Conservation (phyloP, 2,797 vertebrate genomes). For the Gymnothorax javanicus region DNA sequence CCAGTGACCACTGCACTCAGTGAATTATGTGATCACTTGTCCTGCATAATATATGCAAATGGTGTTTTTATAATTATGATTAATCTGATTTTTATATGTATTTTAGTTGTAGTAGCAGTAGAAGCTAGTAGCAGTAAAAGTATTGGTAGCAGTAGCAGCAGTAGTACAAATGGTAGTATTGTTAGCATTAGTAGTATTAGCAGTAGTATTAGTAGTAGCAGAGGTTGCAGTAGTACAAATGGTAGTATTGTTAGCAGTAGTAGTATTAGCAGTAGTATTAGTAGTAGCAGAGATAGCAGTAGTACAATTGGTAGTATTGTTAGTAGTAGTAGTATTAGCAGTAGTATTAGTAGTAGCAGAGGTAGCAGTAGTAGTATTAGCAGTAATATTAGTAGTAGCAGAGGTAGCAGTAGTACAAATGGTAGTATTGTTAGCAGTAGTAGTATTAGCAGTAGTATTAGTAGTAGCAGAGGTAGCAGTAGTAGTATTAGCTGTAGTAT, state of each 20-base stretch:
- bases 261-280: neutral
- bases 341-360: too few relatives aligned
- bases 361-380: neutral
- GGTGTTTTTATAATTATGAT: too few relatives aligned
- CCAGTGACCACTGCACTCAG: neutral
- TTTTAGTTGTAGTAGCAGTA: neutral
- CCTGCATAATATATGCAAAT: neutral
- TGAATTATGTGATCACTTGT: neutral
- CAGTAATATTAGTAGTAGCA: too few relatives aligned
- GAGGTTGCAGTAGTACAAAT: neutral
- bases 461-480: neutral
- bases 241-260: neutral
- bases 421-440: neutral
- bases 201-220: too few relatives aligned
- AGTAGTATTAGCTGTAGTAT: neutral
- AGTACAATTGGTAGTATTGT: neutral
- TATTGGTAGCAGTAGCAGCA: neutral
- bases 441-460: neutral
- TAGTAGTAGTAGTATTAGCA: neutral
- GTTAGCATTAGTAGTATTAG: neutral
- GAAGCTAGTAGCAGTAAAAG: too few relatives aligned
- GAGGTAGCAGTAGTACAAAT: neutral
- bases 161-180: neutral
- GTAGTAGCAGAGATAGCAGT: neutral
- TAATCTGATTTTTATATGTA: too few relatives aligned